These are phyloP conservation scores for Corythaeola cristata DNA, from an alignment of 2,113 vertebrate genomes.

Conservation along the genomic window DNA sequence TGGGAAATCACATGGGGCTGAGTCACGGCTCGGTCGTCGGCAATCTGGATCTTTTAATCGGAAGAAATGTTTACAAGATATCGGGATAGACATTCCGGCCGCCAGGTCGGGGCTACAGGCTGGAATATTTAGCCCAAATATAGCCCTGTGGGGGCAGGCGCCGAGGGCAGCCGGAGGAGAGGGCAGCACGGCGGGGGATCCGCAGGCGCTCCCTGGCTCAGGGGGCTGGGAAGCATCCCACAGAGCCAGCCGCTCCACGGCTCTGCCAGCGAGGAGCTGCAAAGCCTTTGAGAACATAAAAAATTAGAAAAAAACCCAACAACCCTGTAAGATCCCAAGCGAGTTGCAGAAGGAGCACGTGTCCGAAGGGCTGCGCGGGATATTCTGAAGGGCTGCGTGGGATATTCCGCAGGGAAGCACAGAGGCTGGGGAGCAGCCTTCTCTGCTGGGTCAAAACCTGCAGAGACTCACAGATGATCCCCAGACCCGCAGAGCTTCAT, in stretches of 20 bases:
- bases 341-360: not conserved
- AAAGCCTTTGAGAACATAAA: not conserved
- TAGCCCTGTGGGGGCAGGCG: not conserved
- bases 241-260: not conserved
- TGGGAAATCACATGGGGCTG: not conserved
- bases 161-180: not conserved
- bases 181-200: not conserved
- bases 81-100: not conserved
- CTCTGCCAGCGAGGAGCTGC: not conserved
- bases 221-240: not conserved
- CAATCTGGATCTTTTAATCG: not conserved
- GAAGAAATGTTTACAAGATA: slow-evolving; percentile 4
- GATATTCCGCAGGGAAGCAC: not conserved
- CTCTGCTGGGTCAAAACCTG: not conserved
- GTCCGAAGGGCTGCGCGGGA: not conserved
- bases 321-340: not conserved
- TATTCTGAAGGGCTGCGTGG: fast-evolving
- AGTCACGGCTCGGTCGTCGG: not conserved
- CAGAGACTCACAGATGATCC: not conserved
- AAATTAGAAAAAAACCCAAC: not conserved
- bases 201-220: fast-evolving
- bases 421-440: not conserved
- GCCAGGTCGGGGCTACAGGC: not conserved
- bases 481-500: not conserved
- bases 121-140: slow-evolving; percentile 17